Evolutionary conservation across 2,797 vertebrate species (phyloP), one percentile per base, ranked within the genome.

Genomic region (Labeo calbasu): DNA sequence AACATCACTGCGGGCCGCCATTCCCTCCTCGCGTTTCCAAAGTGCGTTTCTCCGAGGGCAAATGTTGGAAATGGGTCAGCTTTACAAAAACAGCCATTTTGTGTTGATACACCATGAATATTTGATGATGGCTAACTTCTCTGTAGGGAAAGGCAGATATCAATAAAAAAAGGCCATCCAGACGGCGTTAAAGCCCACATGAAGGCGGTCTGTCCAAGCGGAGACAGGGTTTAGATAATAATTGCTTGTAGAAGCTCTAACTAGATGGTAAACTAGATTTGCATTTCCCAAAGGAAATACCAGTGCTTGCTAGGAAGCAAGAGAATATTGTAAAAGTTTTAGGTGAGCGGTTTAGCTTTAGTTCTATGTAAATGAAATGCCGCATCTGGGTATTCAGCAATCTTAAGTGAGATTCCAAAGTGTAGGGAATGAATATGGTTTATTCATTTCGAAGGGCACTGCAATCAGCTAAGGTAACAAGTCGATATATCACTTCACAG

Each of bases 41-140:
- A 92, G 88, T 89, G 84, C 84, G 88, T 85, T 93, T 92, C 92
- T 92, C 89, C 87, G 90, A 91, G 92, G 92, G 91, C 89, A 92
- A 91, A 92, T 92, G 88, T 93, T 90, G 87, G 91, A 94, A 95
- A 91, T 94, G 92, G 93, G 94, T 94, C 93, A 94, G 91, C 86
- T 87, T 93, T 92, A 93, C 91, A 91, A 89, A 90, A 91, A 88
- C 82, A 77, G 88, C 91, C 92, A 93, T 93, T 93, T 92, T 93
- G 89, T 93, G 90, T 93, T 93, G 91, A 91, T 93, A 91, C 89
- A 91, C 87, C 89, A 94, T 95, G 89, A 91, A 95, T 94, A 91
- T 93, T 94, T 94, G 85, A 95, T 93, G 91, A 87, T 87, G 89
- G 90, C 89, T 89, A 91, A 89, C 85, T 92, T 92, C 89, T 90